Conservation (phyloP, 2,888 invertebrate species). For the Kuschelorhynchus macadamiae region DNA sequence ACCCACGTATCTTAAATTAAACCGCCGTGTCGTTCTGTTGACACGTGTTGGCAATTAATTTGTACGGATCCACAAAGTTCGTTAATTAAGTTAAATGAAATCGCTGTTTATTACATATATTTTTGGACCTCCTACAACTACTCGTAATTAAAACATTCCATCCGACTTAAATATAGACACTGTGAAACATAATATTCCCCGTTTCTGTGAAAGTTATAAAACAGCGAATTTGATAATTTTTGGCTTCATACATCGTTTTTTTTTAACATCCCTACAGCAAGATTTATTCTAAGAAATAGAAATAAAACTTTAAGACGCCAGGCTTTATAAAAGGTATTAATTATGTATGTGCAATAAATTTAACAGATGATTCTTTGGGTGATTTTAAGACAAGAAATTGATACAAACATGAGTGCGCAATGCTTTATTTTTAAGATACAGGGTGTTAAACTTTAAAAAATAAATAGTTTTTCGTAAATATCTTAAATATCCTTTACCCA, state of each 20-base stretch:
- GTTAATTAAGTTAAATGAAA: slow-evolving; percentile 47
- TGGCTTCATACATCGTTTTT: background rate
- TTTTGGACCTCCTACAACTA: slow-evolving; percentile 41
- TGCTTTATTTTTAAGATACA: too few species aligned
- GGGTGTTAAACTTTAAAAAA: too few species aligned
- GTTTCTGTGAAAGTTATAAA: too few species aligned
- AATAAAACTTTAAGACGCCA: too few species aligned
- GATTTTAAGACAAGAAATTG: too few species aligned
- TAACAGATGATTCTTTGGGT: too few species aligned
- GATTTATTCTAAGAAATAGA: background rate
- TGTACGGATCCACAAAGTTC: slow-evolving; percentile 41
- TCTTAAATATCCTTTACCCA: too few species aligned
- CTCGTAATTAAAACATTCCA: slow-evolving; percentile 15
- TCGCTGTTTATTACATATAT: slow-evolving; percentile 43
- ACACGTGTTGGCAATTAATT: slow-evolving; percentile 46
- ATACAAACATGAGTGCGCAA: too few species aligned
- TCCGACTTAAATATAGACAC: slow-evolving; percentile 3
- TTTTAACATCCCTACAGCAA: background rate
- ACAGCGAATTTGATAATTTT: background rate
- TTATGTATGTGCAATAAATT: too few species aligned
- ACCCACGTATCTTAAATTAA: slow-evolving; percentile 47
- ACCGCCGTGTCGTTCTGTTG: slow-evolving; percentile 17
- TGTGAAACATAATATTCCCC: background rate
- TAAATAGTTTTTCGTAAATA: too few species aligned
- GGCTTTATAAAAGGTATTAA: background rate